phyloP scores from a whole-genome alignment of 2,888 invertebrate genomes.

The Ommatoiulus sabulosus region DNA sequence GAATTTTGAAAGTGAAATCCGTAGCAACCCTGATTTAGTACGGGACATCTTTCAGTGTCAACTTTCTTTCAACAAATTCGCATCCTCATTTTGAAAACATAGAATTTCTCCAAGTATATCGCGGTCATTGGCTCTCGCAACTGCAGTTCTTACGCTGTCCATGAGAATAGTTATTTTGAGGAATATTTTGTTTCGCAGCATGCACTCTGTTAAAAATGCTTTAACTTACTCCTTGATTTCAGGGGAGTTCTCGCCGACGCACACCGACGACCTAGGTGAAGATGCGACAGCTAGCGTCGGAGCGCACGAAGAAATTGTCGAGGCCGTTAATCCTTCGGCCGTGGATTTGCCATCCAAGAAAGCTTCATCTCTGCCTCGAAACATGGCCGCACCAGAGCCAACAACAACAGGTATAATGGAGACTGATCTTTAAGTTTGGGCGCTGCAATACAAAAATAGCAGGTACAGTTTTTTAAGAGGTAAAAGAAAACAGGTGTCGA shows the following conservation, averaged over 20 bases:
- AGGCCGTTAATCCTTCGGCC: not conserved
- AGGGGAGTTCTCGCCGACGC: constrained; percentile 72
- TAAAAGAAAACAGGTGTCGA: not conserved
- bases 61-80: no score
- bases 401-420: constrained; percentile 57
- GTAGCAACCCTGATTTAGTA: no score
- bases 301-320: not conserved
- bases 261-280: constrained; percentile 68
- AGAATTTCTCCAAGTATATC: no score
- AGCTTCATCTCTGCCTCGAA: constrained; percentile 58
- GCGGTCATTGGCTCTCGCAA: no score
- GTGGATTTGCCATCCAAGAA: constrained; percentile 28
- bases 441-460: constrained; percentile 2
- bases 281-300: constrained; percentile 66
- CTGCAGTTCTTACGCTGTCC: no score
- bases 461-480: constrained; percentile 30
- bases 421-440: constrained; percentile 56
- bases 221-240: no score
- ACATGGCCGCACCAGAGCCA: constrained; percentile 47
- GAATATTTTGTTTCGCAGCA: no score
- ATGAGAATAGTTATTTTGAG: no score
- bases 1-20: no score
- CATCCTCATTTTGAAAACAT: no score
- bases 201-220: no score
- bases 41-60: no score